Conservation (phyloP, 2,888 invertebrate species). For the Dysmachus trigonus region DNA sequence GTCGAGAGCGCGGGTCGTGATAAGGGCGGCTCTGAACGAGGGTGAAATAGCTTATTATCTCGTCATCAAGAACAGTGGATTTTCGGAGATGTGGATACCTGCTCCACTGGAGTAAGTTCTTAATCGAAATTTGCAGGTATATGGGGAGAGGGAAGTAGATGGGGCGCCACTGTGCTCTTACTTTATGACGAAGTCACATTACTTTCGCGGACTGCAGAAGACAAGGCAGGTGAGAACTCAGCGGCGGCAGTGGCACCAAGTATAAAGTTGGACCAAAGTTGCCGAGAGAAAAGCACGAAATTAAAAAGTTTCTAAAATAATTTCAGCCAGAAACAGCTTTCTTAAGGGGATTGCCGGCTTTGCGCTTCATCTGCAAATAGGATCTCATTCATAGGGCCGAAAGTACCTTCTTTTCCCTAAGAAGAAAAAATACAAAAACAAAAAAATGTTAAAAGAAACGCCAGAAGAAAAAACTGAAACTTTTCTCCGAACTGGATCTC, state of each 20-base stretch:
- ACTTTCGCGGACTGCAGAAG: neutral
- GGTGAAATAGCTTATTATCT: constrained; percentile 6
- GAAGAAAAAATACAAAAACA: neutral
- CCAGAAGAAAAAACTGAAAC: neutral
- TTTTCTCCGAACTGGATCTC: neutral
- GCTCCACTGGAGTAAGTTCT: neutral
- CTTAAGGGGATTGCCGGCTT: neutral
- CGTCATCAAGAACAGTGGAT: neutral
- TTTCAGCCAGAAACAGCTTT: neutral
- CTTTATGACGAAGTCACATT: constrained; percentile 5
- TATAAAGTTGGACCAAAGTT: neutral
- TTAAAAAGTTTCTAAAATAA: constrained; percentile 19
- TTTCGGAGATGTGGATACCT: neutral
- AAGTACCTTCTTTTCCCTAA: neutral
- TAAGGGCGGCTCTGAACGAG: neutral
- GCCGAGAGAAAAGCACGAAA: neutral
- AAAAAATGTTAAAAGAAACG: neutral
- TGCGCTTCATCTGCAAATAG: constrained; percentile 12
- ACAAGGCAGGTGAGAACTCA: neutral
- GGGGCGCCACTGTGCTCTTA: neutral
- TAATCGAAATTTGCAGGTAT: constrained; percentile 2
- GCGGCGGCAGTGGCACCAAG: neutral
- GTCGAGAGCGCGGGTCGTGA: neutral
- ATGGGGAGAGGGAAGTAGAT: neutral
- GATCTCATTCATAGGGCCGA: neutral